phyloP scores from a whole-genome alignment of 2,797 vertebrate genomes.

The Choloepus didactylus region DNA sequence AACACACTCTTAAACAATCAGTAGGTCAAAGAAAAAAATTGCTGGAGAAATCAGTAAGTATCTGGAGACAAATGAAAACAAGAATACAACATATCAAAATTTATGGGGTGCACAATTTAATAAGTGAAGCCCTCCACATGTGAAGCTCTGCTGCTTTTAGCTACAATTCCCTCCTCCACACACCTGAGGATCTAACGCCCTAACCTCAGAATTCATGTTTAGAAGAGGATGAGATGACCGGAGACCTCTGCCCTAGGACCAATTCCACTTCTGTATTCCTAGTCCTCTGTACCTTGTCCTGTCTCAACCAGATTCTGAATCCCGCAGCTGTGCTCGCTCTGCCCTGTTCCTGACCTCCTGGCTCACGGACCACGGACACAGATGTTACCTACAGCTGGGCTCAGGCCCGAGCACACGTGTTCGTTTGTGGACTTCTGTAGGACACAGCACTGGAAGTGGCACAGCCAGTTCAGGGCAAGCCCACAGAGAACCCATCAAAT shows the following conservation, averaged over 20 bases:
- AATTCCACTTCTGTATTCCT: not conserved
- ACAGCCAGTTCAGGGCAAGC: not conserved
- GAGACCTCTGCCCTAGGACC: not conserved
- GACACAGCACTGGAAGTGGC: not conserved
- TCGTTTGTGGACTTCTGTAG: fast-evolving
- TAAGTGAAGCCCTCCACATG: not conserved
- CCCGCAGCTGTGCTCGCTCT: not conserved
- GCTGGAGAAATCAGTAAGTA: too few relatives aligned
- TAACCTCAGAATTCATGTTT: not conserved
- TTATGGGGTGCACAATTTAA: too few relatives aligned
- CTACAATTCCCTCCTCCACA: not conserved
- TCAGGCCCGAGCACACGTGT: not conserved
- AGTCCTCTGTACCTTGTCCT: not conserved
- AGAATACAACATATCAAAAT: too few relatives aligned
- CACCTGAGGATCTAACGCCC: not conserved
- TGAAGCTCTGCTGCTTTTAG: not conserved
- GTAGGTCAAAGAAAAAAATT: too few relatives aligned
- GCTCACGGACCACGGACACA: fast-evolving
- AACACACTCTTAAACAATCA: too few relatives aligned
- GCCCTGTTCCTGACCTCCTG: not conserved
- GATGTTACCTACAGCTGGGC: not conserved
- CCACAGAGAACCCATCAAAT: not conserved
- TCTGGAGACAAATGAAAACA: too few relatives aligned
- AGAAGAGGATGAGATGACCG: not conserved
- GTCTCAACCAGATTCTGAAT: too few relatives aligned